These are phyloP conservation scores for Thamnophis elegans DNA, from an alignment of 2,797 vertebrate species.

Conservation along the genomic window DNA sequence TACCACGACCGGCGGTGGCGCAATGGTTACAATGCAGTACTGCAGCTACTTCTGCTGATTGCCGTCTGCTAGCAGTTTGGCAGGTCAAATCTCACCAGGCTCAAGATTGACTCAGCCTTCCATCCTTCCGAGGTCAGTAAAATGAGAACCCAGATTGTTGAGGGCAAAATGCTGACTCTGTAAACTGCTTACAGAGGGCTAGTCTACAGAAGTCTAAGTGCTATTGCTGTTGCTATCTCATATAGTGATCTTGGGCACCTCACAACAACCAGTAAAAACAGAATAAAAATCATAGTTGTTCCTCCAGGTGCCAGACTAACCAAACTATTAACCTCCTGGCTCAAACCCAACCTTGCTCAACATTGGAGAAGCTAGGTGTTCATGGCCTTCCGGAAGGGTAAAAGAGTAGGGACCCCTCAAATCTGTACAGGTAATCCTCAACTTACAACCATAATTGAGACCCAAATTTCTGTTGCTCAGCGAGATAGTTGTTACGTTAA, in stretches of 20 bases:
- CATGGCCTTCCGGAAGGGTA: neutral
- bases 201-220: no score
- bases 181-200: no score
- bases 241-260: neutral
- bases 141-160: no score
- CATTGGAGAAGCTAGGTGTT: neutral
- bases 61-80: no score
- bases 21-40: no score
- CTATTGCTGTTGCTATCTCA: neutral
- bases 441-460: neutral
- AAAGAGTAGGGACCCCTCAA: neutral
- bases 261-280: neutral
- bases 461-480: neutral
- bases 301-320: neutral
- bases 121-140: no score
- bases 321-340: neutral
- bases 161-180: no score
- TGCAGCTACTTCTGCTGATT: no score
- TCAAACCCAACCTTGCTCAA: neutral
- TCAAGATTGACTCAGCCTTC: no score
- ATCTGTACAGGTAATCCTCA: neutral
- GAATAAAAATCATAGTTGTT: neutral
- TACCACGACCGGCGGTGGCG: rapidly evolving
- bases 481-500: neutral
- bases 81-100: no score